phyloP scores from a whole-genome alignment of 2,113 vertebrate genomes.

The Tiliqua scincoides region DNA sequence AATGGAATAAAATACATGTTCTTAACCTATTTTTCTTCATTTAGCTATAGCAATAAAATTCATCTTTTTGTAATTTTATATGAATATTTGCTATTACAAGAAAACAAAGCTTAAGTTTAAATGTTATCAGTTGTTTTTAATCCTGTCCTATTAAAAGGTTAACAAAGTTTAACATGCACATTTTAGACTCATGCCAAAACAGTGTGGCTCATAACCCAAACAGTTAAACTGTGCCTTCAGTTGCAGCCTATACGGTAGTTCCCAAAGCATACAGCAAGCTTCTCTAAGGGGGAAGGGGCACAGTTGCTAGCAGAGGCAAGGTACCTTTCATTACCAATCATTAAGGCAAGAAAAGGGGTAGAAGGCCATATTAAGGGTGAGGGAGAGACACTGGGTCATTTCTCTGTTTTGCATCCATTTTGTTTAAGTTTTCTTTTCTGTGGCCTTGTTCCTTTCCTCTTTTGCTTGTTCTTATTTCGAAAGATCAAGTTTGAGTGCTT shows the following conservation, averaged over 20 bases:
- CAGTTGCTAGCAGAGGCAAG: background rate
- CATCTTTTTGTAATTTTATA: background rate
- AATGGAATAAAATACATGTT: background rate
- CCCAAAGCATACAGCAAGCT: background rate
- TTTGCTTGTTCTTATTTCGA: slow-evolving; percentile 3
- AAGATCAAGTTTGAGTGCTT: background rate
- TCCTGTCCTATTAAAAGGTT: slow-evolving; percentile 11
- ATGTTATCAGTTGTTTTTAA: slow-evolving; percentile 3
- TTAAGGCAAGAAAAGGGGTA: no score
- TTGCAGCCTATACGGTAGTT: background rate
- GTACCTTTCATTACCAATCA: background rate
- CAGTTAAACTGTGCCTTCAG: background rate
- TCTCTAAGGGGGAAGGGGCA: background rate
- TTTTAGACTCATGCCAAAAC: background rate
- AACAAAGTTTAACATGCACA: background rate
- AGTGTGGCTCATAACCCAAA: background rate
- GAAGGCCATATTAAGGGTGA: no score
- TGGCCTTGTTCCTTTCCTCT: background rate
- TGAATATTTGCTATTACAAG: slow-evolving; percentile 26
- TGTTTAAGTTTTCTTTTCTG: background rate
- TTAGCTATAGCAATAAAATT: slow-evolving; percentile 31
- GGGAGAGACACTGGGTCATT: background rate
- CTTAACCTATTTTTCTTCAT: background rate
- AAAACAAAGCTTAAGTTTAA: slow-evolving; percentile 9
- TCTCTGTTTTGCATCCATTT: background rate